phyloP scores from a whole-genome alignment of 1,140 invertebrate species.

The Zaprionus kolodkinae region DNA sequence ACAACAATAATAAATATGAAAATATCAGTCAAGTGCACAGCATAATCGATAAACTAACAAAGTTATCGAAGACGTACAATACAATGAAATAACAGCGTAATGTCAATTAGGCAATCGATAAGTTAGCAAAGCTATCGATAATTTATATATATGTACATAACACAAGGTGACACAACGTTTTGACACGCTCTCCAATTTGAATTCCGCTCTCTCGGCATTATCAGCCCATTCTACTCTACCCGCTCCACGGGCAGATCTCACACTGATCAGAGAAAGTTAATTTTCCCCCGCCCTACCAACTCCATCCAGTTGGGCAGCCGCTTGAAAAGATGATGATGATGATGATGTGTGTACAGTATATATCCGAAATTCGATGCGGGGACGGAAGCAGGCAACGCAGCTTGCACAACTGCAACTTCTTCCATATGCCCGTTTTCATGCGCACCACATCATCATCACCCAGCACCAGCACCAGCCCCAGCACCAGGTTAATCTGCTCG shows the following conservation, averaged over 20 bases:
- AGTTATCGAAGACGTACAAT: not conserved
- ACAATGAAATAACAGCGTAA: not conserved
- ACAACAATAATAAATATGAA: slow-evolving; percentile 11
- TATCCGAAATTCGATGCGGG: slow-evolving; percentile 47
- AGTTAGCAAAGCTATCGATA: not conserved
- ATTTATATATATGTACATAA: too few relatives aligned
- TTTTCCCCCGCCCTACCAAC: not conserved
- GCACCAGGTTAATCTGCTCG: slow-evolving; percentile 43
- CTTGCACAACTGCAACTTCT: slow-evolving; percentile 45
- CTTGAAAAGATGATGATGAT: slow-evolving; percentile 7
- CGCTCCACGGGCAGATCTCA: not conserved
- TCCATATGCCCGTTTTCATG: slow-evolving; percentile 51
- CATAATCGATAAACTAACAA: not conserved
- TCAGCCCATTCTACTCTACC: slow-evolving; percentile 17
- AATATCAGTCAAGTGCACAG: slow-evolving; percentile 41
- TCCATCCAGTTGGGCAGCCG: slow-evolving; percentile 15
- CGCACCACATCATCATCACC: slow-evolving; percentile 5
- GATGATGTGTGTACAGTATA: slow-evolving; percentile 31
- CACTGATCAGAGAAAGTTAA: slow-evolving; percentile 46
- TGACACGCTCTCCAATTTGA: not conserved
- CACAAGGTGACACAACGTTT: not conserved
- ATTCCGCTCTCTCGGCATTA: slow-evolving; percentile 1
- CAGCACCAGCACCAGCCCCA: not conserved
- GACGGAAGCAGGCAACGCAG: slow-evolving; percentile 25
- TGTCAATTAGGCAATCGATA: not conserved